phyloP scores from a whole-genome alignment of 2,797 vertebrate species.

The Loris lydekkerianus region DNA sequence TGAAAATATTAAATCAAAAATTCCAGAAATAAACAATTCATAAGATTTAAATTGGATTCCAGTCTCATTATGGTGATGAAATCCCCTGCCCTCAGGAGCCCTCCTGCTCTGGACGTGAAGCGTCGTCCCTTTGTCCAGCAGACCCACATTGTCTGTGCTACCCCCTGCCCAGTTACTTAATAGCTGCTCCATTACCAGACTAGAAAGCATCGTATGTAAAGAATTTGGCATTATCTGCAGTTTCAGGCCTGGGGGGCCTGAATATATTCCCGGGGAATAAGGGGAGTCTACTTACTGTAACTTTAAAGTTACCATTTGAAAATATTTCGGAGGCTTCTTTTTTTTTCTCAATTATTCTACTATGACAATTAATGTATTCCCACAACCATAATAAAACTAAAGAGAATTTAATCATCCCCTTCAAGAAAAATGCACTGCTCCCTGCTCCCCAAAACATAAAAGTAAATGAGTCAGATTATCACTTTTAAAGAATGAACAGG shows the following conservation, averaged over 20 bases:
- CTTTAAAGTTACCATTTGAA: slow-evolving; percentile 32
- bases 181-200: background rate
- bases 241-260: background rate
- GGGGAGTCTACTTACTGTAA: background rate
- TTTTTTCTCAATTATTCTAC: background rate
- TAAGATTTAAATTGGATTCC: background rate
- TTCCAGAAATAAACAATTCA: background rate
- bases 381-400: slow-evolving; percentile 38
- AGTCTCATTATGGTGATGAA: background rate
- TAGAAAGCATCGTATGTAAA: background rate
- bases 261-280: background rate
- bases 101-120: background rate
- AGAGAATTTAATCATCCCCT: slow-evolving; percentile 6
- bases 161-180: background rate
- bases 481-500: background rate
- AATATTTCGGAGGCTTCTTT: background rate
- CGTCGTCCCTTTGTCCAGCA: accelerated
- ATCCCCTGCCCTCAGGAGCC: accelerated
- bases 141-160: background rate
- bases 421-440: background rate
- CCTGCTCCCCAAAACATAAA: background rate
- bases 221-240: background rate
- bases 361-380: background rate
- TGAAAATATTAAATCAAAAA: background rate
- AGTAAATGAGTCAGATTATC: background rate